phyloP scores from a whole-genome alignment of 2,797 vertebrate genomes.

The Coranthus polyacanthus region DNA sequence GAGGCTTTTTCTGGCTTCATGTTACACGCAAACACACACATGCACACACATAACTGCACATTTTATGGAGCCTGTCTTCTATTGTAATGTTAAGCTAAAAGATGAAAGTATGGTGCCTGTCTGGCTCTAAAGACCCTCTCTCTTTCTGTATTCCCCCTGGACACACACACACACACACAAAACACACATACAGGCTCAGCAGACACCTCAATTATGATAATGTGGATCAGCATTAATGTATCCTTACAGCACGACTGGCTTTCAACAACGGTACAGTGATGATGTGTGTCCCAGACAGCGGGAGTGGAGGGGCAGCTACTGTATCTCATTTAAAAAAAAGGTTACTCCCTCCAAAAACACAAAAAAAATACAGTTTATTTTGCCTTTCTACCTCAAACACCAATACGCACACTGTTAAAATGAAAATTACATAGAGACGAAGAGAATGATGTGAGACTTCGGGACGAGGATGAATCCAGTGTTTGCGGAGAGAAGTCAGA shows the following conservation, averaged over 20 bases:
- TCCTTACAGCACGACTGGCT: constrained; percentile 71
- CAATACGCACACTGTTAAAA: background rate
- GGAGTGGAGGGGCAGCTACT: constrained; percentile 61
- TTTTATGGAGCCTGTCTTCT: constrained; percentile 50
- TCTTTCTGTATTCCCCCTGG: constrained; percentile 68
- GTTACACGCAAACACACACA: constrained; percentile 23
- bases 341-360: constrained; percentile 49
- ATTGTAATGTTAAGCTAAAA: constrained; percentile 71
- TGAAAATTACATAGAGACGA: constrained; percentile 2
- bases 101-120: constrained; percentile 76
- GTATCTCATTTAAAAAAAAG: constrained; percentile 70
- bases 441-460: constrained; percentile 3
- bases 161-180: constrained; percentile 55
- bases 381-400: too few relatives aligned
- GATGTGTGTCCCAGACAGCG: constrained; percentile 61
- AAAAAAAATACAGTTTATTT: constrained; percentile 10
- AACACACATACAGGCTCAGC: constrained; percentile 72
- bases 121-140: constrained; percentile 69
- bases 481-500: constrained; percentile 7
- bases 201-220: constrained; percentile 86
- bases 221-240: constrained; percentile 83
- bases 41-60: constrained; percentile 18
- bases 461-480: background rate
- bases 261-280: constrained; percentile 47
- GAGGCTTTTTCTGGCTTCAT: constrained; percentile 24